Base-by-base conservation (phyloP, 2,113 vertebrate species). In the Rhabdomys dilectus region DNA sequence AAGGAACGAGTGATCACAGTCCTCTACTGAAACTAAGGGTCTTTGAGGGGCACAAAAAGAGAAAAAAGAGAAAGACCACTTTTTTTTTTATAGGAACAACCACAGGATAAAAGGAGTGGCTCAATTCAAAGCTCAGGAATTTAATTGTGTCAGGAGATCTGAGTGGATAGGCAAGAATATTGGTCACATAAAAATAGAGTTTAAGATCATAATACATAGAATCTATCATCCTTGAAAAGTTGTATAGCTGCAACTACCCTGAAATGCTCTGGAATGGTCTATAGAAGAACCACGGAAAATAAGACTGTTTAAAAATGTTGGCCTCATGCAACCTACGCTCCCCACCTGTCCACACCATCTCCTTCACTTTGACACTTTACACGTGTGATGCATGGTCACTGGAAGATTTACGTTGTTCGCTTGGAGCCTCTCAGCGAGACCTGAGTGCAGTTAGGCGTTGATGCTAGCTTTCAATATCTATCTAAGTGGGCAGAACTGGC, bases 41-140 rank as follows among this genome's bases (percentile, higher is more conserved):
- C 26, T 26, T 48, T 12, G 15, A 3, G 34, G 42, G 48, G 72
- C 24, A 60, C 22, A 78, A 6, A 88, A 39, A 45, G 42, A 42
- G 45, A 24, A 19, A n/a, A 29, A 75, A 26, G 34, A 29, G 84
- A 26, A 45, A 24, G 45, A 87, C 53, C 36, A 60, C 45, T 29
- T 82, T 92, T 89, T 68, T 53, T 62, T 60, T 29, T 86, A 58
- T 51, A 51, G 19, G 22, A 42, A 91, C 51, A 75, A 39, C 36
- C 42, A 78, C 26, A 94, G 81, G 60, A 93, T 62, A 68, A 92
- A 95, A 93, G 17, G n/a, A 39, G 45, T 84, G 15, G 29, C 36
- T 88, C 70, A 45, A 5, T 95, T 97, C 73, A 77, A 78, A 91
- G 76, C 39, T 80, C 94, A 19, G 42, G 9, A 56, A 84, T 88